Base-by-base conservation (phyloP, 2,113 vertebrate species). In the Vireo altiloquus region DNA sequence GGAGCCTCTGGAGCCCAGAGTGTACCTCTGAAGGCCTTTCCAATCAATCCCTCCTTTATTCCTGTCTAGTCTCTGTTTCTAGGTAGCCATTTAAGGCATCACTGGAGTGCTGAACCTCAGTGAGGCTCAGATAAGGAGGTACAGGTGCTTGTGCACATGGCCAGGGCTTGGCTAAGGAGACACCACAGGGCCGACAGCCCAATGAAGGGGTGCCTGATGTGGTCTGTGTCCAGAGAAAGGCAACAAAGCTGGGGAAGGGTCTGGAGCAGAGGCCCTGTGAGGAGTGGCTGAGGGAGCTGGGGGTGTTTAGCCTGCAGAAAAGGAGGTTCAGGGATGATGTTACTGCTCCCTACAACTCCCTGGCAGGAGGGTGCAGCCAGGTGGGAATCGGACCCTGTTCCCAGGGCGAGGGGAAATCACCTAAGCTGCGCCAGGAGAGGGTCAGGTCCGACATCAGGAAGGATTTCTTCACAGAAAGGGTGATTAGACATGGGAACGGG, bases 141-240 rank as follows among this genome's bases (percentile, higher is more conserved):
- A n/a, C 39, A 3, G 7, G 21, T 0, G 0, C 19, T 47, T 0
- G 0, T 4, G 37, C 23, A 0, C 65, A 7, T 2, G 23, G 10
- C 30, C 25, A 10, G 27, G 28, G 30, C 30, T 30, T 6, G 11
- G 12, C 47, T 5, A 19, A 7, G 39, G 39, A 10, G 30, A 56
- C 21, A 2, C 1, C 39, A 1, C 0, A 4, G 42, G 8, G 9
- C 30, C 4, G 0, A 3, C 13, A 21, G 22, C 22, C 21, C 13
- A 16, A 39, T 12, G 39, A 39, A 39, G 0, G 2, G 1, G 18
- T 1, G 2, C 63, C 42, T 7, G 47, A 0, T 1, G 15, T 0
- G 25, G 42, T 6, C 27, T 87, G 22, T 53, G n/a, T 27, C 25
- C 50, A 42, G 42, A 56, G 30, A 28, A 74, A 50, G 44, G 23